Conservation (phyloP, 2,797 vertebrate genomes). For the Sebastes minor region DNA sequence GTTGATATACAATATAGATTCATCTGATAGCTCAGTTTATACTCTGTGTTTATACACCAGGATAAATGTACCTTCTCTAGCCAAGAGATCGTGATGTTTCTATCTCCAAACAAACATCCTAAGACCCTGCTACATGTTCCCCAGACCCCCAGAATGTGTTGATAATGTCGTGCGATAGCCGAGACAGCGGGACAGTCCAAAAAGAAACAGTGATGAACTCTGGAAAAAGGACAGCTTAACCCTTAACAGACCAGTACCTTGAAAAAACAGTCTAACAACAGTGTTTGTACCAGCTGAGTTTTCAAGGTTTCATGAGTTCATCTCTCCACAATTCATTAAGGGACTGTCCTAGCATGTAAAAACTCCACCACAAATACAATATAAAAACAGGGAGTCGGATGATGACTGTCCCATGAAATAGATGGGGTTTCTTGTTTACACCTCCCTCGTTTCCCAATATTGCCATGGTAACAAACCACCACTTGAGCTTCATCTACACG, state of each 20-base stretch:
- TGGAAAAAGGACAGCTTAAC: slow-evolving; percentile 32
- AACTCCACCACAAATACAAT: not conserved
- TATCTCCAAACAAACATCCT: slow-evolving; percentile 74
- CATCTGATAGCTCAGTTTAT: slow-evolving; percentile 68
- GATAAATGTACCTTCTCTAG: slow-evolving; percentile 65
- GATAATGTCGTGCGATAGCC: slow-evolving; percentile 64
- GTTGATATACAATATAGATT: slow-evolving; percentile 65
- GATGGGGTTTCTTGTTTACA: slow-evolving; percentile 63
- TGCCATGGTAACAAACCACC: slow-evolving; percentile 69
- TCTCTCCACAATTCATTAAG: not conserved
- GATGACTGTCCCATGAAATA: slow-evolving; percentile 51
- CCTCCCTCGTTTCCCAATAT: slow-evolving; percentile 47
- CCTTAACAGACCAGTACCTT: slow-evolving; percentile 25
- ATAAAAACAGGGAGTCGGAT: slow-evolving; percentile 27
- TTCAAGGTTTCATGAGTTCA: slow-evolving; percentile 29
- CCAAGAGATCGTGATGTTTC: slow-evolving; percentile 61
- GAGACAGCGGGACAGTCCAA: slow-evolving; percentile 42
- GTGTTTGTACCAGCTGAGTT: slow-evolving; percentile 2
- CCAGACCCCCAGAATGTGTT: slow-evolving; percentile 62
- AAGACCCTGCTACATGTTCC: slow-evolving; percentile 56
- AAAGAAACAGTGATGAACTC: slow-evolving; percentile 54
- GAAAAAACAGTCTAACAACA: slow-evolving; percentile 4
- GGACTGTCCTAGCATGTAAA: not conserved
- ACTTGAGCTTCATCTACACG: slow-evolving; percentile 50
- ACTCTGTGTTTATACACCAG: slow-evolving; percentile 61